Evolutionary conservation across 1,140 invertebrate species (phyloP), one percentile per base, ranked within the genome.

Genomic region (Sitobion miscanthi): DNA sequence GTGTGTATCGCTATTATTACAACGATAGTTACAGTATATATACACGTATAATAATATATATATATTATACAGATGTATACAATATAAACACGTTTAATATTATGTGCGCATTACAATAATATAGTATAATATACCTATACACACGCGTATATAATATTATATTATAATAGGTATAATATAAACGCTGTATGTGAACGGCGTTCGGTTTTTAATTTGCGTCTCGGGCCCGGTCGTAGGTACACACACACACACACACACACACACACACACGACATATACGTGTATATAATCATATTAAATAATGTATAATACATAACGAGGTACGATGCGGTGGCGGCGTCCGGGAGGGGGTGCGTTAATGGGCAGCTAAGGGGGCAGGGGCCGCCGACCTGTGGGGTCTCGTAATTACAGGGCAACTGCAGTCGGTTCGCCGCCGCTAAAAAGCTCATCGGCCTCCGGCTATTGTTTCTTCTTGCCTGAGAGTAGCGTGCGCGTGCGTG

Each of bases 361-460:
- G 45, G 91, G 77, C 82, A 38, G 47, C 91, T 83, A 85, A 42
- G 91, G 91, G 91, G 91, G 91, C 91, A 85, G 91, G 77, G 35
- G 77, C 77, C 69, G 42, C 90, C 91, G 82, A 92, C 47, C 91
- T 92, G 91, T 85, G 91, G 21, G 91, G 77, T 83, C 91, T 42
- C 45, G 77, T 92, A 92, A 92, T 92, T 92, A 92, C 77, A 92
- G 91, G 91, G 91, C 77, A 85, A 52, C 42, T 42, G 42, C 47
- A 38, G 91, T 52, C 35, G 47, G 77, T 54, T 35, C 21, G 82
- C 77, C n/a, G 77, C 77, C 47, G 77, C 91, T 92, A 83, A 92
- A 92, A 92, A 92, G 91, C 91, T 92, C 91, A 85, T 92, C 69
- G 69, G 90, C 90, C 90, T 82, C 57, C 20, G 91, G 91, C 91